phyloP scores from a whole-genome alignment of 2,797 vertebrate species.

The Tamandua tetradactyla region DNA sequence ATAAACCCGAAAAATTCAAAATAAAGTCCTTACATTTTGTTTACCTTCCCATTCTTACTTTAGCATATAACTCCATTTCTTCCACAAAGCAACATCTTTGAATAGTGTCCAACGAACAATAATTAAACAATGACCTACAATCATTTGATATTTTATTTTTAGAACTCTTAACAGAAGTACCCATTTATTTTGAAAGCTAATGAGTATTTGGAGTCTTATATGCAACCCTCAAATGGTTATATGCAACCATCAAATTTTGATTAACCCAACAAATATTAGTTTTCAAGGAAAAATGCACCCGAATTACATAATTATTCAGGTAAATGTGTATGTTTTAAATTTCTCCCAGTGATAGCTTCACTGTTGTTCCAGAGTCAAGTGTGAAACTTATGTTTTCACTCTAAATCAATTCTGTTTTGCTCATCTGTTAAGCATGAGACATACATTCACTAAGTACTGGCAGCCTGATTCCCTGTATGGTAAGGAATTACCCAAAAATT shows the following conservation, averaged over 20 bases:
- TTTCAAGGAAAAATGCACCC: neutral
- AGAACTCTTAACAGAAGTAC: neutral
- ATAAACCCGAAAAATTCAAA: neutral
- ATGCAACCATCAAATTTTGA: neutral
- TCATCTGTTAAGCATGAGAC: neutral
- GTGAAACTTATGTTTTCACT: neutral
- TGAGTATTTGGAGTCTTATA: neutral
- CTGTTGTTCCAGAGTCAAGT: neutral
- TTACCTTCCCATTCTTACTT: neutral
- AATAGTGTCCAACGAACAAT: slow-evolving; percentile 14
- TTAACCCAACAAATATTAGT: neutral
- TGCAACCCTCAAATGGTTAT: neutral
- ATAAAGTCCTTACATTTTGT: neutral
- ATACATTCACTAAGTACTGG: neutral
- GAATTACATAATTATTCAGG: neutral
- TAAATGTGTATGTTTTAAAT: neutral
- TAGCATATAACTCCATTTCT: neutral
- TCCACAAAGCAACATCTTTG: neutral
- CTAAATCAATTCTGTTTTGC: neutral
- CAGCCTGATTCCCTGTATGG: neutral
- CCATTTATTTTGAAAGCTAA: neutral
- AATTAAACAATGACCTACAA: neutral
- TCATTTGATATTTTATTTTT: slow-evolving; percentile 10
- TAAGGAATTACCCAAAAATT: slow-evolving; percentile 8
- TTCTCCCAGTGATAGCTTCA: neutral